Conservation (phyloP, 2,113 vertebrate species). For the Paradisaea rubra region DNA sequence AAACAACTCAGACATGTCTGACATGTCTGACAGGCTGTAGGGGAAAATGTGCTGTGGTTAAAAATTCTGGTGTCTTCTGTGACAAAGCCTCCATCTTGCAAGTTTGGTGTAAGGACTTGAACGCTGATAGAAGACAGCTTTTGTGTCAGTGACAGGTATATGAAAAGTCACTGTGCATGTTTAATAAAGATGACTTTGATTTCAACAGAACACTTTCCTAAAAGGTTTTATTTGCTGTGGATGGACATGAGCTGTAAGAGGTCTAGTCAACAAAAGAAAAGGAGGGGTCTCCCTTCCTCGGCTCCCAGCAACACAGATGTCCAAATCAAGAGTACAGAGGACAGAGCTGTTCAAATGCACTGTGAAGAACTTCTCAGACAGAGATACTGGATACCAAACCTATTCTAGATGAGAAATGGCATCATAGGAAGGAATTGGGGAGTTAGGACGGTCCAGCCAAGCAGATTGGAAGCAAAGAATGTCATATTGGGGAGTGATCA, state of each 20-base stretch:
- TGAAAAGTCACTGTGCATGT: neutral
- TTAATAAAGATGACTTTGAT: neutral
- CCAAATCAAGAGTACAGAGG: neutral
- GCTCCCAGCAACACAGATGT: neutral
- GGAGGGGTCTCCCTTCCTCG: neutral
- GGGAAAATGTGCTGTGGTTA: neutral
- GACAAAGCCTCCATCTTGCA: neutral
- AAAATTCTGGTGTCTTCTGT: neutral
- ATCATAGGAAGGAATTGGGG: neutral
- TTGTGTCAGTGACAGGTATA: neutral
- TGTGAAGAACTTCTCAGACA: neutral
- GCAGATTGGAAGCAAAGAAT: neutral
- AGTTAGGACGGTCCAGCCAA: neutral
- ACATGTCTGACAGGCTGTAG: neutral
- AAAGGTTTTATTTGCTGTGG: neutral
- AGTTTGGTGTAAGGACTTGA: neutral
- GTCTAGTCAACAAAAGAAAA: neutral
- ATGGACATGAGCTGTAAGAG: neutral
- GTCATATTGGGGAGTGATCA: neutral
- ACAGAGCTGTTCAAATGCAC: neutral
- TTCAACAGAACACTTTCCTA: neutral
- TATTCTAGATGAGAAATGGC: neutral
- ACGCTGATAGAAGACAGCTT: neutral
- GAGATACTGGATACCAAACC: neutral
- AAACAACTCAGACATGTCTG: slow-evolving; percentile 9